Conservation (phyloP, 2,797 vertebrate species). For the Neopelma chrysocephalum region DNA sequence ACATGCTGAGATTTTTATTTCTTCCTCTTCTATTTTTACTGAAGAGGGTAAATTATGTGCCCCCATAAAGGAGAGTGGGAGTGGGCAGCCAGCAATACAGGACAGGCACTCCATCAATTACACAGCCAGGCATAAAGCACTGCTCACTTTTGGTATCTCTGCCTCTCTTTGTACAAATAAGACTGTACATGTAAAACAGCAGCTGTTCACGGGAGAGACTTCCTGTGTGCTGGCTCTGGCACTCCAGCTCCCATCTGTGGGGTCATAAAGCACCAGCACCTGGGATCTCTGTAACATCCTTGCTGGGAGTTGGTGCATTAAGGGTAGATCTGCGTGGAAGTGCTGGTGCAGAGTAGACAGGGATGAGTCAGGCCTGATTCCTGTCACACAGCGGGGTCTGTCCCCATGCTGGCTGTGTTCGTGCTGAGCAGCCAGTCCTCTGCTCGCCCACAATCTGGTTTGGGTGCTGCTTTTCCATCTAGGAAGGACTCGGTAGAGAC, state of each 20-base stretch:
- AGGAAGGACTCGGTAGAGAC: background rate
- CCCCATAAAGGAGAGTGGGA: background rate
- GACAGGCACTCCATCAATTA: background rate
- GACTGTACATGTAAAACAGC: background rate
- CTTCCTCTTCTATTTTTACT: constrained; percentile 3
- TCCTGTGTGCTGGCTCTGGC: background rate
- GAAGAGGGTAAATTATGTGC: background rate
- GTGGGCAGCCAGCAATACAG: background rate
- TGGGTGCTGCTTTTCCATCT: background rate
- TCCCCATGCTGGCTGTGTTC: background rate
- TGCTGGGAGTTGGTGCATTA: background rate
- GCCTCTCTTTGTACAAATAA: background rate
- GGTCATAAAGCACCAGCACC: background rate
- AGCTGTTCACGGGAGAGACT: background rate
- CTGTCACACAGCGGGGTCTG: accelerated
- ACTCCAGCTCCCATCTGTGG: background rate
- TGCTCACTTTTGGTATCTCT: background rate
- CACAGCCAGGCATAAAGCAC: background rate
- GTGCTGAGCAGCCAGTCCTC: background rate
- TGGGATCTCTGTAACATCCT: background rate
- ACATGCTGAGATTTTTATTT: background rate
- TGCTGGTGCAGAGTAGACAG: background rate
- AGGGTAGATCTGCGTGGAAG: background rate
- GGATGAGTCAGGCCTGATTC: background rate
- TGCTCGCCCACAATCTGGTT: background rate